Conservation (phyloP, 2,113 vertebrate genomes). For the Corvus moneduloides region DNA sequence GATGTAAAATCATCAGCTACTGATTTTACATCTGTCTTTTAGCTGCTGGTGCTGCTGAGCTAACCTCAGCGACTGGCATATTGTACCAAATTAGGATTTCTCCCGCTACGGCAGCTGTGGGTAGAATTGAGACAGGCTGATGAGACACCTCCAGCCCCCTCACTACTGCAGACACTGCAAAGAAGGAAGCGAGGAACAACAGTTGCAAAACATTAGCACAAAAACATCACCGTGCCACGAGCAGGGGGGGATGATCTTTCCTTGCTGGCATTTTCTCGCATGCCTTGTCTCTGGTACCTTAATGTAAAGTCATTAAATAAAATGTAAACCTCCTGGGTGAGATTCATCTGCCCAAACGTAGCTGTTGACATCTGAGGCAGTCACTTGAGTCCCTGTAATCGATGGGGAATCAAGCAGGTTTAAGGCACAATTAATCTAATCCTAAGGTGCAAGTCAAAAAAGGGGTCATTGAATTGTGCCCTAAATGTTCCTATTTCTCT, state of each 20-base stretch:
- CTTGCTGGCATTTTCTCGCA: not conserved
- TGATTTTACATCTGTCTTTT: constrained; percentile 68
- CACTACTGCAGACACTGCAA: not conserved
- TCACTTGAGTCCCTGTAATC: not conserved
- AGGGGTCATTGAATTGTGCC: not conserved
- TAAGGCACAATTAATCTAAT: constrained; percentile 17
- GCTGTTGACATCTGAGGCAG: constrained; percentile 13
- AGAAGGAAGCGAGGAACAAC: not conserved
- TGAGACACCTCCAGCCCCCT: not conserved
- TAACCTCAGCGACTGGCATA: constrained; percentile 17
- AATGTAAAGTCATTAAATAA: constrained; percentile 10
- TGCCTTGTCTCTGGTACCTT: not conserved
- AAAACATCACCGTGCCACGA: not conserved
- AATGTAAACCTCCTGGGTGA: constrained; percentile 28
- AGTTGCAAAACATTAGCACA: not conserved
- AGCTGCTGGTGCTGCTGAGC: constrained; percentile 32
- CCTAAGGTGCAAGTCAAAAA: constrained; percentile 23
- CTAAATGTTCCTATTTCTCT: not conserved
- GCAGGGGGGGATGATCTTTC: not conserved
- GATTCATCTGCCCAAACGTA: constrained; percentile 24
- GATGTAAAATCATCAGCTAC: constrained; percentile 62
- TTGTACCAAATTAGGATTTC: constrained; percentile 29
- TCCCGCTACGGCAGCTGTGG: not conserved
- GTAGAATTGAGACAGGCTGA: not conserved
- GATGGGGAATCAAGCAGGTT: not conserved